Evolutionary conservation across 2,113 vertebrate species (phyloP).

Genomic region (Tetraodon nigroviridis): DNA sequence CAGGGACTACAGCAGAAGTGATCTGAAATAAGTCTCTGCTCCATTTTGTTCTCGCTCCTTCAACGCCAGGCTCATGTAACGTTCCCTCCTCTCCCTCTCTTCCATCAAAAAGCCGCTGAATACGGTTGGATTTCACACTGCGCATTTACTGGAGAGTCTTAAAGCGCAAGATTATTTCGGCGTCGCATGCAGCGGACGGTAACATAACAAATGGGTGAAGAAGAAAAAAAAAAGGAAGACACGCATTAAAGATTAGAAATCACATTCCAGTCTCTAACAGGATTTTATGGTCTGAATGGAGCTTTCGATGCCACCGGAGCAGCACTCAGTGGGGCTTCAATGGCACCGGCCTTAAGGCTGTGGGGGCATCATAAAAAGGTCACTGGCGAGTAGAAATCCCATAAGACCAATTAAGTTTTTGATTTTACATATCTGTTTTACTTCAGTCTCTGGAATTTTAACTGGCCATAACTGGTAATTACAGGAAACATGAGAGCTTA

Average conservation of each 20-base stretch:
- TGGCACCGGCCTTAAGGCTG: not conserved
- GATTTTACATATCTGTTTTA: not conserved
- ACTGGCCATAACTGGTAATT: no score
- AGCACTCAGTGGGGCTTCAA: not conserved
- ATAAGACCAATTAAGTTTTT: not conserved
- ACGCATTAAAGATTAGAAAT: conserved; percentile 41
- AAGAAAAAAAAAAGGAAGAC: conserved; percentile 38
- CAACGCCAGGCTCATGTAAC: not conserved
- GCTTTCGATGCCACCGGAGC: conserved; percentile 10
- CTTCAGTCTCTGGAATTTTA: not conserved
- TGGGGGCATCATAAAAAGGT: no score
- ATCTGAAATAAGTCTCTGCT: no score
- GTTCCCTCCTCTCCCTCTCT: not conserved
- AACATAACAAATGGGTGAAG: conserved; percentile 29
- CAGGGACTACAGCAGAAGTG: no score
- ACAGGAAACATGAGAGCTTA: not conserved
- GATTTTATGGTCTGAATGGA: conserved; percentile 36
- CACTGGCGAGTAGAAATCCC: not conserved
- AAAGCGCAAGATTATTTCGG: conserved; percentile 27
- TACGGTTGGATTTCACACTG: conserved; percentile 29
- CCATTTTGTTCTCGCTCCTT: no score
- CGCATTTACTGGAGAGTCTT: conserved; percentile 29
- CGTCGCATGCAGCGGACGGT: conserved; percentile 20
- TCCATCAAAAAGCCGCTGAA: conserved; percentile 5
- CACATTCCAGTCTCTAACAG: conserved; percentile 36